phyloP scores from a whole-genome alignment of 1,140 invertebrate genomes.

The Paralvinella palmiformis region DNA sequence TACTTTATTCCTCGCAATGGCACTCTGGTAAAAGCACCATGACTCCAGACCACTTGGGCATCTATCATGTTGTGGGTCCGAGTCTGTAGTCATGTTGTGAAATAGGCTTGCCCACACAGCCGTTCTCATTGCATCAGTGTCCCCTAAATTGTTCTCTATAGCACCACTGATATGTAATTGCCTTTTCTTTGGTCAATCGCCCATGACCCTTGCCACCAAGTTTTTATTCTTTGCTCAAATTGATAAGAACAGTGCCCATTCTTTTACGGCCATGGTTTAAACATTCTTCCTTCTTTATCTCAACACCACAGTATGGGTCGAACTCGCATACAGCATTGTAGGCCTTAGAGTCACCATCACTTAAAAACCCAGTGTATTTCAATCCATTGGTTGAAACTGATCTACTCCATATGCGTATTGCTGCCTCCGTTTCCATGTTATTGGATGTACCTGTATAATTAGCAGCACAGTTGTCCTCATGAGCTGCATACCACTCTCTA shows the following conservation, averaged over 20 bases:
- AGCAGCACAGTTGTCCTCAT: not conserved
- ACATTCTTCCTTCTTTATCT: not conserved
- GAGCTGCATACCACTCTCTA: not conserved
- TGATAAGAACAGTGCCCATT: constrained; percentile 2
- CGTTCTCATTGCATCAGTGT: not conserved
- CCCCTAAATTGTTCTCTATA: not conserved
- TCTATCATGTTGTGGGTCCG: constrained; percentile 6
- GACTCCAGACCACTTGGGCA: not conserved
- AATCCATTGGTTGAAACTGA: not conserved
- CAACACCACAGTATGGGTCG: not conserved
- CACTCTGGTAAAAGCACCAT: constrained; percentile 11
- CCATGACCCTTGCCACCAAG: not conserved
- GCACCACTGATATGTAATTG: not conserved
- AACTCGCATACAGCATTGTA: not conserved
- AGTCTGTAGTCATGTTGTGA: constrained; percentile 2
- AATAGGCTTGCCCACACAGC: constrained; percentile 6
- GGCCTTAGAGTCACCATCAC: constrained; percentile 11
- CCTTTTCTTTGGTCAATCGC: constrained; percentile 1
- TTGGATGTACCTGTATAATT: constrained; percentile 3
- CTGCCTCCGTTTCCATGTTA: constrained; percentile 4
- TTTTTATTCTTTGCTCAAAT: constrained; percentile 1
- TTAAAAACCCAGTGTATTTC: constrained; percentile 1
- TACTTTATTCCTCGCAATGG: not conserved
- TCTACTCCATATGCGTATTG: not conserved
- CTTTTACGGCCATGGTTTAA: constrained; percentile 3